These are phyloP conservation scores for Carpatolechia fugitivella DNA, from an alignment of 2,888 invertebrate species.

Conservation along the genomic window DNA sequence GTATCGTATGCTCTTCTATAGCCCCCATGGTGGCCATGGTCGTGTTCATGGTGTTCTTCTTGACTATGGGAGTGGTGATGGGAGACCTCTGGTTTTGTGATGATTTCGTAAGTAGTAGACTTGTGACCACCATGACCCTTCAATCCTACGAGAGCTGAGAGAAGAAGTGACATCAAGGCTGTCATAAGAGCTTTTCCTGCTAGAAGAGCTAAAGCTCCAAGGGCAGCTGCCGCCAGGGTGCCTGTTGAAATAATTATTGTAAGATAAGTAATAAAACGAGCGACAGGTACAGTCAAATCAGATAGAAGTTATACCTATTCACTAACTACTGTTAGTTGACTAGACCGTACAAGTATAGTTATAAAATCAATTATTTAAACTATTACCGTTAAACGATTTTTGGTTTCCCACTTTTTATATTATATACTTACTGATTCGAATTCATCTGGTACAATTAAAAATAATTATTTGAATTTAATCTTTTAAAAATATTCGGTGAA, in stretches of 20 bases:
- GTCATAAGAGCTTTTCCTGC: conserved; percentile 93
- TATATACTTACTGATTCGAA: too few species aligned
- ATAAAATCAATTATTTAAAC: too few species aligned
- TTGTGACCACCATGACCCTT: conserved; percentile 85
- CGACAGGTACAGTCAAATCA: too few species aligned
- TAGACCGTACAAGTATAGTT: too few species aligned
- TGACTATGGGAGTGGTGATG: conserved; percentile 85
- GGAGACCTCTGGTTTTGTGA: conserved; percentile 88
- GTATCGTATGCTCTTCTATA: conserved; percentile 76
- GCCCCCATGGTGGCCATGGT: conserved; percentile 68
- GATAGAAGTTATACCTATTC: too few species aligned
- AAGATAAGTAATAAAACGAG: too few species aligned
- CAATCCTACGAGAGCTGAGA: conserved; percentile 88
- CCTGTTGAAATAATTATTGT: conserved; percentile 57
- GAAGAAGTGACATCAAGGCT: conserved; percentile 86
- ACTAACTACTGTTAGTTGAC: too few species aligned
- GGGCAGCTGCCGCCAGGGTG: conserved; percentile 84
- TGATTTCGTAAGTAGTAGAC: conserved; percentile 89
- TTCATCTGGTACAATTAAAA: too few species aligned
- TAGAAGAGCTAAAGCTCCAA: conserved; percentile 86
- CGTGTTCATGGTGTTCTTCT: conserved; percentile 80
- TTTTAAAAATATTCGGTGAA: too few species aligned
- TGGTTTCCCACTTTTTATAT: too few species aligned
- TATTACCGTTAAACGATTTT: too few species aligned
- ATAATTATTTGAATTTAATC: too few species aligned